Percentiles rank a stretch among this genome's conserved stretches.
These are phyloP conservation scores for Cyanoramphus novaezelandiae DNA, from an alignment of 2,113 vertebrate genomes.

Conservation along the genomic window DNA sequence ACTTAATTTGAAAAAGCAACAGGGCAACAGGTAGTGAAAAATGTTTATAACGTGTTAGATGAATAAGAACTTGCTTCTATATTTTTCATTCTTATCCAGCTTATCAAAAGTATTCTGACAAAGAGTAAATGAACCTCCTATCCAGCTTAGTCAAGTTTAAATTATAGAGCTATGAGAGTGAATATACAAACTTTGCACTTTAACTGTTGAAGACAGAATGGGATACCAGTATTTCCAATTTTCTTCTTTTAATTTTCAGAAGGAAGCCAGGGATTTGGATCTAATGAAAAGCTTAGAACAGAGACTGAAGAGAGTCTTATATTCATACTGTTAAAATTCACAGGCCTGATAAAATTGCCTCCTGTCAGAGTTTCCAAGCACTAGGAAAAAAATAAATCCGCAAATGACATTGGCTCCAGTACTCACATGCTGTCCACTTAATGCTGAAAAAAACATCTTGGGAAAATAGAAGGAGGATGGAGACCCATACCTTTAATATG, in stretches of 20 bases:
- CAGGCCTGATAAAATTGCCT: background rate
- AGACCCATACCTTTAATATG: background rate
- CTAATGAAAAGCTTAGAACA: conserved; percentile 45
- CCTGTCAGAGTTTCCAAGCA: background rate
- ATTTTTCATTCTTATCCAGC: background rate
- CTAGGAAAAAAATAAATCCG: background rate
- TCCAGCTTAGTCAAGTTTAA: background rate
- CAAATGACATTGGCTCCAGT: background rate
- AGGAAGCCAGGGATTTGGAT: conserved; percentile 14
- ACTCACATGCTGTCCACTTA: background rate
- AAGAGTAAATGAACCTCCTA: background rate
- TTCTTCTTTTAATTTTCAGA: conserved; percentile 39
- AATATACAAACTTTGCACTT: background rate
- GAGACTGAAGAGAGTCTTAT: background rate
- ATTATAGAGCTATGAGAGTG: background rate
- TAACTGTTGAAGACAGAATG: background rate
- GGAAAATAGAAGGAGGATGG: background rate
- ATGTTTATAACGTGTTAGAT: conserved; percentile 12
- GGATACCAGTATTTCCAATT: background rate
- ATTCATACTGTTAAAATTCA: conserved; percentile 7
- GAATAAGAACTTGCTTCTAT: background rate
- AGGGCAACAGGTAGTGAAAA: conserved; percentile 57
- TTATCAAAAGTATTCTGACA: background rate
- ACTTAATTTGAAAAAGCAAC: conserved; percentile 70
- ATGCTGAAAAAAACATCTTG: background rate